These are phyloP conservation scores for Neoaliturus tenellus DNA, from an alignment of 2,888 invertebrate genomes.

Conservation along the genomic window DNA sequence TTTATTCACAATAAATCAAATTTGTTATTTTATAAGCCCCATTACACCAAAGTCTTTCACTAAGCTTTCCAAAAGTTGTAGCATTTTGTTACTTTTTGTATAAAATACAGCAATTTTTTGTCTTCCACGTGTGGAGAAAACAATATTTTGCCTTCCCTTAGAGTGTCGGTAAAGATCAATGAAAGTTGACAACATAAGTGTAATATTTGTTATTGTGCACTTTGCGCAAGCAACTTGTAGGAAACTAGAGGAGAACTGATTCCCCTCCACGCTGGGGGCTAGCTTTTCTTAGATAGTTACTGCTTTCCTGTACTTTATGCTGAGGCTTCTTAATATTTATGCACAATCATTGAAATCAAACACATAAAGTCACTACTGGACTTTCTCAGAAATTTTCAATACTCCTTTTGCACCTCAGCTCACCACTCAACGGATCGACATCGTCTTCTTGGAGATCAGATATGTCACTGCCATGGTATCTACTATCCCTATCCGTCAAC, in stretches of 20 bases:
- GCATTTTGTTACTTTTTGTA: not conserved
- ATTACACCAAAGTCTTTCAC: slow-evolving; percentile 10
- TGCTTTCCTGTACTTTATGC: too few species aligned
- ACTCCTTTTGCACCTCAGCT: not conserved
- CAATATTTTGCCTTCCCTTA: not conserved
- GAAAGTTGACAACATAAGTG: slow-evolving; percentile 3
- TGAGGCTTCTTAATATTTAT: too few species aligned
- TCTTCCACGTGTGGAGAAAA: not conserved
- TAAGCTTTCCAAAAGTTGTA: not conserved
- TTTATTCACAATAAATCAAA: too few species aligned
- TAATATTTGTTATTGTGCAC: not conserved
- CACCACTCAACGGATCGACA: too few species aligned
- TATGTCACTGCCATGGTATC: too few species aligned
- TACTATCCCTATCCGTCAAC: too few species aligned
- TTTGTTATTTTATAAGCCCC: too few species aligned
- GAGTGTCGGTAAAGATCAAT: slow-evolving; percentile 22
- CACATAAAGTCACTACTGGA: not conserved
- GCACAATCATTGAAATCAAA: too few species aligned
- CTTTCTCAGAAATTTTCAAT: not conserved
- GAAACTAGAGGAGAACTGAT: slow-evolving; percentile 25
- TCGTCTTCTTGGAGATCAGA: too few species aligned
- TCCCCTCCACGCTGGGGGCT: not conserved
- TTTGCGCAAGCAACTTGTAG: slow-evolving; percentile 34
- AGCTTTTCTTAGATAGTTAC: not conserved
- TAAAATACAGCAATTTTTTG: slow-evolving; percentile 12